Percentiles rank a stretch among this genome's conserved stretches.
phyloP scores from a whole-genome alignment of 2,888 invertebrate genomes.

The Drosophila picticornis region DNA sequence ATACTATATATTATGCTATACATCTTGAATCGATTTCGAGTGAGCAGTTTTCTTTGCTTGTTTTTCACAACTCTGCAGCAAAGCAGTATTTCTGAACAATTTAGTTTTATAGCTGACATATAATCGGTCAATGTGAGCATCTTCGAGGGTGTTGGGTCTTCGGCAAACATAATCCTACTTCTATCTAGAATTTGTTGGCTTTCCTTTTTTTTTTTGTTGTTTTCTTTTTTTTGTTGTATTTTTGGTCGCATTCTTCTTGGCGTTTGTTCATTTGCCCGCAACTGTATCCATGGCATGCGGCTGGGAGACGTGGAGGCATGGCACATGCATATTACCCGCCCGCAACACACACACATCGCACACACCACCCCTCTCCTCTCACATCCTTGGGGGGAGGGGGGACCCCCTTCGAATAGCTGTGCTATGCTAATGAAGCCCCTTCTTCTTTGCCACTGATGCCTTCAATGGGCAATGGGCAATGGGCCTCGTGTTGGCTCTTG shows the following conservation, averaged over 20 bases:
- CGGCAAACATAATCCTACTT: not conserved
- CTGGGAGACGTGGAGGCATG: conserved; percentile 38
- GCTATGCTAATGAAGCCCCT: conserved; percentile 79
- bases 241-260: conserved; percentile 70
- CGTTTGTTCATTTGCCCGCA: conserved; percentile 79
- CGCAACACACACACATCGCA: conserved; percentile 21
- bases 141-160: not conserved
- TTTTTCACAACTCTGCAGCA: not conserved
- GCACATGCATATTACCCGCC: conserved; percentile 48
- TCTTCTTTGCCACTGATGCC: conserved; percentile 65
- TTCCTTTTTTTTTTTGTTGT: not conserved
- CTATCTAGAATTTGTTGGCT: not conserved
- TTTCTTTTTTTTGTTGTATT: conserved; percentile 27
- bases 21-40: not conserved
- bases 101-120: not conserved
- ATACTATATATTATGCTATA: not conserved
- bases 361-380: not conserved
- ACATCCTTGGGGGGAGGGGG: not conserved
- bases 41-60: not conserved
- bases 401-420: conserved; percentile 24
- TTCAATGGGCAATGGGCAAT: conserved; percentile 29
- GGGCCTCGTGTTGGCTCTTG: not conserved
- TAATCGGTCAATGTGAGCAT: not conserved
- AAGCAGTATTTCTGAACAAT: not conserved
- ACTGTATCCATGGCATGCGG: conserved; percentile 68